Conservation (phyloP, 30 jellyfish, hydroid and myxozoan species). For the Catostylus mosaicus region DNA sequence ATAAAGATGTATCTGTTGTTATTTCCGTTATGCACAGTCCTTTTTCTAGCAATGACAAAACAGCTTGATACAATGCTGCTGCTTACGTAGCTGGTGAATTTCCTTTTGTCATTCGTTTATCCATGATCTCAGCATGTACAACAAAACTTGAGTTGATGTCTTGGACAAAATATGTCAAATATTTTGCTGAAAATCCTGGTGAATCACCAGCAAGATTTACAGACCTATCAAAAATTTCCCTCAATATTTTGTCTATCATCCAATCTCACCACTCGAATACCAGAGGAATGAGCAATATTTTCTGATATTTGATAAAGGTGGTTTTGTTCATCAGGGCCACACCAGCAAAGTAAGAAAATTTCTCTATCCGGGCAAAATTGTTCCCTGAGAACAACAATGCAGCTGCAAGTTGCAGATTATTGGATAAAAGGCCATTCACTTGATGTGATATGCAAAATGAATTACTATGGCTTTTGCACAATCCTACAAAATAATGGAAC, state of each 20-base stretch:
- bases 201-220: slow-evolving; percentile 23
- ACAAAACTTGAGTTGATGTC: slow-evolving; percentile 6
- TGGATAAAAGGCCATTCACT: no score
- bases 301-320: slow-evolving; percentile 19
- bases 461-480: no score
- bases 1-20: no score
- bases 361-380: no score
- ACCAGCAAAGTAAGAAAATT: no score
- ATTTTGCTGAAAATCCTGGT: slow-evolving; percentile 26
- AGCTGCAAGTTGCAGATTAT: no score
- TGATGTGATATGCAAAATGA: no score
- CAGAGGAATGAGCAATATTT: slow-evolving; percentile 11
- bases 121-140: slow-evolving; percentile 28
- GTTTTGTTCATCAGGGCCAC: slow-evolving; percentile 2
- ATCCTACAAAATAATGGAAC: no score
- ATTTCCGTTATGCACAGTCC: slow-evolving; percentile 1
- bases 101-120: slow-evolving; percentile 15
- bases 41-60: slow-evolving; percentile 1
- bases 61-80: background rate
- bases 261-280: slow-evolving; percentile 27
- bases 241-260: slow-evolving; percentile 5
- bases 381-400: no score
- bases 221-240: background rate
- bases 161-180: slow-evolving; percentile 16
- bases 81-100: slow-evolving; percentile 12